Evolutionary conservation across 2,113 vertebrate genomes (phyloP).

Genomic region (Vimba vimba): DNA sequence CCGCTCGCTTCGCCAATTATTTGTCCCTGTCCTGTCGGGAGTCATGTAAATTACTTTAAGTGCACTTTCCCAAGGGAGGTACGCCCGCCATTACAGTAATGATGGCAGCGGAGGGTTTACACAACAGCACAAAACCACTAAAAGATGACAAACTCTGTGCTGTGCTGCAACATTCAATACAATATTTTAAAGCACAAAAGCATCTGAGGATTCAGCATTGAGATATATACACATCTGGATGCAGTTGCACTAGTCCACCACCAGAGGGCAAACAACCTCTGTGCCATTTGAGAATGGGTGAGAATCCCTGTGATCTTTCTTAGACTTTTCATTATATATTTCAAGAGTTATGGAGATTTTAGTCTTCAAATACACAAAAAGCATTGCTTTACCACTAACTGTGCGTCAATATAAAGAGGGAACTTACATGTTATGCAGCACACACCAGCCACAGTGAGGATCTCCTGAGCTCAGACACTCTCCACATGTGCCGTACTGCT

Average conservation of each 20-base stretch:
- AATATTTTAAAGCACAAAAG: not conserved
- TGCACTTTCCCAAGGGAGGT: slow-evolving; percentile 74
- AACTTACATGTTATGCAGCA: slow-evolving; percentile 96
- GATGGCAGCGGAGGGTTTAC: slow-evolving; percentile 64
- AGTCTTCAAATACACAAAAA: not conserved
- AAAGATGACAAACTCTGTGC: not conserved
- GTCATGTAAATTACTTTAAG: slow-evolving; percentile 83
- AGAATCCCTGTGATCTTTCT: not conserved
- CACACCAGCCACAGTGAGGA: slow-evolving; percentile 98
- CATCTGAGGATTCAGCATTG: not conserved
- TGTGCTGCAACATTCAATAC: not conserved
- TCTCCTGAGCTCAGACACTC: slow-evolving; percentile 97
- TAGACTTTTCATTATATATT: not conserved
- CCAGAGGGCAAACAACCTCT: slow-evolving; percentile 39
- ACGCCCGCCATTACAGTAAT: slow-evolving; percentile 70
- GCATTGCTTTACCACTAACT: not conserved
- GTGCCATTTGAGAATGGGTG: not conserved
- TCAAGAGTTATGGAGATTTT: not conserved
- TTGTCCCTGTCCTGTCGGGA: slow-evolving; percentile 75
- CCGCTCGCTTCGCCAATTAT: slow-evolving; percentile 76
- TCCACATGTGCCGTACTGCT: slow-evolving; percentile 93
- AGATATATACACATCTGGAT: not conserved
- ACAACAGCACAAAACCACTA: slow-evolving; percentile 43
- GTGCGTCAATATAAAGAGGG: not conserved
- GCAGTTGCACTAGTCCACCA: slow-evolving; percentile 16